A percentile compares a stretch with the other conserved stretches of the same genome.
phyloP scores from a whole-genome alignment of 1,140 invertebrate species.

The Parasteatoda tepidariorum region DNA sequence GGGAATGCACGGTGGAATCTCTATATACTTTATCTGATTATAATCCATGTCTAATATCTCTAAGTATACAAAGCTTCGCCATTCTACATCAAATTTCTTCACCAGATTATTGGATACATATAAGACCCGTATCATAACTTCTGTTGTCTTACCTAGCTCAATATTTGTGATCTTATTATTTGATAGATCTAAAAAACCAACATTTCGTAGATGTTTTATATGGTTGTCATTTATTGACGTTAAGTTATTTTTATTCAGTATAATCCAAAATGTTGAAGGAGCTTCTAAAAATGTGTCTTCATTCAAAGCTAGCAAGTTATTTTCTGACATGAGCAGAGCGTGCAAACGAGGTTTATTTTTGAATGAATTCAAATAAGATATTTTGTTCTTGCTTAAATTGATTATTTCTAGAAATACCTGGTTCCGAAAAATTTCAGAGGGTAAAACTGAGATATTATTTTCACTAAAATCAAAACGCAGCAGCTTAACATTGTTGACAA shows the following conservation, averaged over 20 bases:
- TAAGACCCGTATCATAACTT: conserved; percentile 1
- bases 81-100: background rate
- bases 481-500: background rate
- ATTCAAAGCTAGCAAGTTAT: background rate
- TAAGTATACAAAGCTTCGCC: conserved; percentile 8
- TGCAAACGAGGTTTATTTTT: background rate
- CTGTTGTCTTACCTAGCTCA: background rate
- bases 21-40: conserved; percentile 2
- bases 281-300: background rate
- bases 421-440: background rate
- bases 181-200: conserved; percentile 9
- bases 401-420: background rate
- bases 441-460: background rate
- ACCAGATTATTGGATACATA: conserved; percentile 9
- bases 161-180: conserved; percentile 4
- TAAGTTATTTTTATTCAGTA: conserved; percentile 17
- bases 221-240: conserved; percentile 1
- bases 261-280: background rate
- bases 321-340: background rate
- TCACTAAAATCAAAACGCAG: background rate
- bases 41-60: conserved; percentile 8
- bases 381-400: conserved; percentile 1
- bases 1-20: conserved; percentile 34
- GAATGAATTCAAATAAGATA: background rate
- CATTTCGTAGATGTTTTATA: background rate